Evolutionary conservation across 2,797 vertebrate species (phyloP), one percentile per base, ranked within the genome.

Genomic region (Peromyscus aztecus): DNA sequence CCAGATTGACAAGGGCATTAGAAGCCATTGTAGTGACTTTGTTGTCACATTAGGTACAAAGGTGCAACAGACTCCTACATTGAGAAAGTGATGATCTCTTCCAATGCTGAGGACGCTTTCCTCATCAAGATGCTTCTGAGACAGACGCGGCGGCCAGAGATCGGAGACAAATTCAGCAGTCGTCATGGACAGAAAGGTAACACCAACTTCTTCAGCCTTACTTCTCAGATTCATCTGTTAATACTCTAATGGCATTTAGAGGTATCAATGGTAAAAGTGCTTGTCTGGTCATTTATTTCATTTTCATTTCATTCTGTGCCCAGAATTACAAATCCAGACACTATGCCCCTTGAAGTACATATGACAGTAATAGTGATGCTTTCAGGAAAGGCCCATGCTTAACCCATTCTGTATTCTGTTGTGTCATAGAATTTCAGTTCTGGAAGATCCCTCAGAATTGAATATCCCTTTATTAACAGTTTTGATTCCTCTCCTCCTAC

Each of bases 1-100:
- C 31, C 23, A 55, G 52, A 10, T 17, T 95, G 71, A 78, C 52
- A 71, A 91, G 16, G 49, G 52, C 59, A 40, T 78, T 80, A 49
- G 87, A 86, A 93, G 89, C 49, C 37, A 9, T 34, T 92, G 52
- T 52, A 55, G 27, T 86, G 73, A 80, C 92, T 98, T 69, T 88
- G 31, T 98, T 89, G 78, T 97, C 81, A 71, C 63, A 7, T 89
- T 94, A 99, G 99, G 94, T 99, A 99, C 97, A 99, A 99, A 98
- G 99, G 99, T 43, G 99, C 99, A 1, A 99, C 99, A 0, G 99
- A 99, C 98, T 99, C 99, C 0, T 99, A 99, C 82, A 99, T 99
- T 16, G 99, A 99, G 98, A 99, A 99, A 98, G 99, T 99, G 92
- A 99, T 99, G 99, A 99, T 99, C 98, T 99, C 99, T 2, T 99